A percentile compares a stretch with the other conserved stretches of the same genome.
phyloP scores from a whole-genome alignment of 2,113 vertebrate species.

The Ophiodon elongatus region DNA sequence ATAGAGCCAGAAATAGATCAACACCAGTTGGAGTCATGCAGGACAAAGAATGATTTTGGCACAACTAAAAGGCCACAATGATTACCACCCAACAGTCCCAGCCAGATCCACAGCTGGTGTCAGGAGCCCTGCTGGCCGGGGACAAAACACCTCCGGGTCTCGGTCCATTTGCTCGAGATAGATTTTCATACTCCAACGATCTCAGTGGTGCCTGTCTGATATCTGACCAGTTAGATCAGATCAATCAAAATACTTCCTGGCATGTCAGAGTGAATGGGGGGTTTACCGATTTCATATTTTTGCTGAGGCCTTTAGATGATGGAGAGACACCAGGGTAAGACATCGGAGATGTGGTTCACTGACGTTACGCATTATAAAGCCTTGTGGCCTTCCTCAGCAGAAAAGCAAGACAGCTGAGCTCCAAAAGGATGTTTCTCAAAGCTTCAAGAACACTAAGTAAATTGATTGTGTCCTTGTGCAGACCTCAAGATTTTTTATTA shows the following conservation, averaged over 20 bases:
- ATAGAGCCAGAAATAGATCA: not conserved
- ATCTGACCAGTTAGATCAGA: constrained; percentile 14
- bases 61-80: constrained; percentile 39
- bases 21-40: not conserved
- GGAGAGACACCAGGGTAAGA: not conserved
- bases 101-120: constrained; percentile 57
- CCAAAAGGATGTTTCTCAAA: too few relatives aligned
- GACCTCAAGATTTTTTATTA: not conserved
- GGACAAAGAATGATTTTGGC: constrained; percentile 8
- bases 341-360: not conserved
- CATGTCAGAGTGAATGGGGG: not conserved
- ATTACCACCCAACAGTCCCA: constrained; percentile 24
- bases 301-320: not conserved
- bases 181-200: constrained; percentile 18
- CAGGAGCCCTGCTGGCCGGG: constrained; percentile 2
- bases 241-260: constrained; percentile 3
- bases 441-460: not conserved
- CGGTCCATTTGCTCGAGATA: constrained; percentile 10
- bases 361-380: not conserved
- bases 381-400: too few relatives aligned
- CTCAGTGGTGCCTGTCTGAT: constrained; percentile 21
- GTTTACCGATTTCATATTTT: not conserved
- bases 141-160: constrained; percentile 48
- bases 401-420: not conserved
- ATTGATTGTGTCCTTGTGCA: not conserved